Conservation (phyloP, 1,140 invertebrate species). For the Andrena cerasifolii region DNA sequence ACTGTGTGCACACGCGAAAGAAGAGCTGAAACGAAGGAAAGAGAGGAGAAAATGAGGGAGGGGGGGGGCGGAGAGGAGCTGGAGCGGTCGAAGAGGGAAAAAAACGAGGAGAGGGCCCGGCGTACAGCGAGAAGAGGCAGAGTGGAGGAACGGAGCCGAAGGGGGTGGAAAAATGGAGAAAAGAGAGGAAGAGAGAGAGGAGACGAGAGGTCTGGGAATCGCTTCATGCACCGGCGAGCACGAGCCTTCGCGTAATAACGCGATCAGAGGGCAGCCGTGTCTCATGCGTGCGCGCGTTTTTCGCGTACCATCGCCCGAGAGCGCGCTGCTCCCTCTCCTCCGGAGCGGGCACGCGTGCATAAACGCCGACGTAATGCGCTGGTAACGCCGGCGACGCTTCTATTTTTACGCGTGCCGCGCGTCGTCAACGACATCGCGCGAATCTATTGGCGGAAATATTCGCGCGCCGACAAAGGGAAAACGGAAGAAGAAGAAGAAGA, state of each 20-base stretch:
- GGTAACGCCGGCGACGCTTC: slow-evolving; percentile 40
- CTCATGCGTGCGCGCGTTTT: slow-evolving; percentile 63
- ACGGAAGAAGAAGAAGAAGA: slow-evolving; percentile 5
- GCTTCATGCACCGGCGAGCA: slow-evolving; percentile 76
- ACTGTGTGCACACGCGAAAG: slow-evolving; percentile 1
- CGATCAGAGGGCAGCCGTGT: slow-evolving; percentile 65
- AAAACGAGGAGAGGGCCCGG: slow-evolving; percentile 14
- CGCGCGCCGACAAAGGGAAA: neutral
- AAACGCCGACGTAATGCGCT: slow-evolving; percentile 36
- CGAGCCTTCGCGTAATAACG: slow-evolving; percentile 74
- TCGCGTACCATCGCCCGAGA: slow-evolving; percentile 40
- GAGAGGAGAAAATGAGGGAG: slow-evolving; percentile 42
- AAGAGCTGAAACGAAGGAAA: slow-evolving; percentile 41
- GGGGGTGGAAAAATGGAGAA: slow-evolving; percentile 26
- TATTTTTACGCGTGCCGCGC: slow-evolving; percentile 57
- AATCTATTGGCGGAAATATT: neutral
- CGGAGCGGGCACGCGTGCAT: slow-evolving; percentile 40
- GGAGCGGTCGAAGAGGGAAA: slow-evolving; percentile 11
- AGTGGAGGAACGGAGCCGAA: slow-evolving; percentile 18
- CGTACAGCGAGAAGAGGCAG: neutral
- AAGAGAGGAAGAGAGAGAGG: slow-evolving; percentile 27
- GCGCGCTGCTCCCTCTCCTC: neutral
- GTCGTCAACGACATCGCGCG: neutral
- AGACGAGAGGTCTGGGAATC: slow-evolving; percentile 69
- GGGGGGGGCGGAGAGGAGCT: neutral